These are phyloP conservation scores for Campylomormyrus numenius DNA, from an alignment of 2,113 vertebrate genomes.

Conservation along the genomic window DNA sequence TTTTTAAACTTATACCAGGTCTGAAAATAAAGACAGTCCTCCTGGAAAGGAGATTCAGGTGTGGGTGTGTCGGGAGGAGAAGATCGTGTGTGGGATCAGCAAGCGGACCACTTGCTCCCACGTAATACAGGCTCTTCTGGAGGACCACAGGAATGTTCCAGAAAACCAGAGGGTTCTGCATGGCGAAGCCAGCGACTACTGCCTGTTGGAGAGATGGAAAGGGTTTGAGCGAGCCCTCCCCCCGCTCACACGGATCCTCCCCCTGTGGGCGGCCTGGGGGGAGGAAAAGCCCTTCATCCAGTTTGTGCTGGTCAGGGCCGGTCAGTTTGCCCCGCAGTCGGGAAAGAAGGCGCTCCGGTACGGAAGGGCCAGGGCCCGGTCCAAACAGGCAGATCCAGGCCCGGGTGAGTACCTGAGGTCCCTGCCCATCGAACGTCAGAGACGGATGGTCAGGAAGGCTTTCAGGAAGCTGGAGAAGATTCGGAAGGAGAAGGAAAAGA, in stretches of 20 bases:
- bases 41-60: constrained; percentile 83
- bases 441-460: constrained; percentile 84
- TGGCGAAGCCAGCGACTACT: constrained; percentile 80
- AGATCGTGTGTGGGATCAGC: constrained; percentile 84
- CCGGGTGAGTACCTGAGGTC: constrained; percentile 69
- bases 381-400: constrained; percentile 68
- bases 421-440: constrained; percentile 78
- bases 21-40: constrained; percentile 66
- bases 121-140: constrained; percentile 82
- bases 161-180: constrained; percentile 72
- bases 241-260: constrained; percentile 80
- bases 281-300: constrained; percentile 79
- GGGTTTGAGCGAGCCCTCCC: constrained; percentile 82
- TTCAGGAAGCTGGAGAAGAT: constrained; percentile 87
- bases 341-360: constrained; percentile 66
- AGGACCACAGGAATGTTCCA: constrained; percentile 72
- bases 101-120: constrained; percentile 86
- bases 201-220: constrained; percentile 87
- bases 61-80: constrained; percentile 85
- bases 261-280: constrained; percentile 90
- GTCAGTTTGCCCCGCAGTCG: constrained; percentile 70
- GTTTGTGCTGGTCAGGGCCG: constrained; percentile 78
- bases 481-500: constrained; percentile 49
- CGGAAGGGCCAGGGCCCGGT: constrained; percentile 59
- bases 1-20: constrained; percentile 52